These are phyloP conservation scores for Noctua comes DNA, from an alignment of 2,888 invertebrate species.

Conservation along the genomic window DNA sequence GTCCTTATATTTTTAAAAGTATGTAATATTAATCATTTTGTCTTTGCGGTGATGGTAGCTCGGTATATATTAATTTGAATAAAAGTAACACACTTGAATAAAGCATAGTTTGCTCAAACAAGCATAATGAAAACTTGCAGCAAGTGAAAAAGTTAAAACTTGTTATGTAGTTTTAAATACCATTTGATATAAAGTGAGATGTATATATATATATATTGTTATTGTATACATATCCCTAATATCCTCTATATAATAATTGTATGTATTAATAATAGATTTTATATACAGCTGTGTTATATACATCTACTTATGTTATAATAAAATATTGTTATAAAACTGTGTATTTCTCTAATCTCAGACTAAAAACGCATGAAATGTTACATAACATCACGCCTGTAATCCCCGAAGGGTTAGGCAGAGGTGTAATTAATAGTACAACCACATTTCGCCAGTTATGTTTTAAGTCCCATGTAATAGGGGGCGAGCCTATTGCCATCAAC, in stretches of 20 bases:
- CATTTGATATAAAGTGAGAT: conserved; percentile 8
- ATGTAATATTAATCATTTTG: not conserved
- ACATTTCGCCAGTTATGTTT: too few relatives aligned
- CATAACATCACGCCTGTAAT: not conserved
- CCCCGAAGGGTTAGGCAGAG: not conserved
- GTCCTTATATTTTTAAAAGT: not conserved
- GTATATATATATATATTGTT: conserved; percentile 23
- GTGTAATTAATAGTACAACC: not conserved
- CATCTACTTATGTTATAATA: conserved; percentile 33
- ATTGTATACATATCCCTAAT: conserved; percentile 20
- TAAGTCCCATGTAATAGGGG: too few relatives aligned
- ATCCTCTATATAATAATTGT: not conserved
- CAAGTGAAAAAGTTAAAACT: conserved; percentile 12
- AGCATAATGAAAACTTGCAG: conserved; percentile 8
- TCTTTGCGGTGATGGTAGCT: not conserved
- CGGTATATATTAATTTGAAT: conserved; percentile 2
- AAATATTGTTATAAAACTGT: conserved; percentile 7
- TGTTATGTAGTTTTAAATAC: not conserved
- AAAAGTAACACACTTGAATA: conserved; percentile 68
- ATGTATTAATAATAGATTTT: conserved; percentile 8
- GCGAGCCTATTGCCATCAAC: not conserved
- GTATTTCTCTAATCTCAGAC: not conserved
- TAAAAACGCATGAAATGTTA: not conserved
- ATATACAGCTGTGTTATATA: conserved; percentile 10
- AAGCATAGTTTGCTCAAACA: conserved; percentile 68